phyloP scores from a whole-genome alignment of 2,888 invertebrate genomes.

The Carabus problematicus region DNA sequence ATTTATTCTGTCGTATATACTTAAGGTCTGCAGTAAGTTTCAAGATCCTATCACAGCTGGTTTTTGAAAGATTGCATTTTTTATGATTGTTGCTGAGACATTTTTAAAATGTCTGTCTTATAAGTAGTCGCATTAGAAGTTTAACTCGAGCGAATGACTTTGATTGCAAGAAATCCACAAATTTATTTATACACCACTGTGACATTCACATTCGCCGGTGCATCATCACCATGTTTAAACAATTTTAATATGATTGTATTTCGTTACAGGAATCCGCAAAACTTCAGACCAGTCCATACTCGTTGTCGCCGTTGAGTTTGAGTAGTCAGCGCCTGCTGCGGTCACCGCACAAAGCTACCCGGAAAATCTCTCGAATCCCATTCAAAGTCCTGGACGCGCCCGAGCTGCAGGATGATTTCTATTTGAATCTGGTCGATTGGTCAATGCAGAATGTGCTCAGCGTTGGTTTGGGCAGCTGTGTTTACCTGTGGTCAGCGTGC shows the following conservation, averaged over 20 bases:
- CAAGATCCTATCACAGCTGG: no score
- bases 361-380: conserved; percentile 98
- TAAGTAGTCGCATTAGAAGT: no score
- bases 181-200: no score
- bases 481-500: conserved; percentile 98
- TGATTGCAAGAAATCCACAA: no score
- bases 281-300: conserved; percentile 86
- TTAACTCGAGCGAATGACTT: no score
- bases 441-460: conserved; percentile 98
- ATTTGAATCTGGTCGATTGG: conserved; percentile 99
- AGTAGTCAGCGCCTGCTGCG: conserved; percentile 93
- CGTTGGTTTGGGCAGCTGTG: conserved; percentile 96
- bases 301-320: conserved; percentile 92
- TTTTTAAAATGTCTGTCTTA: no score
- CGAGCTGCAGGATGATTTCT: conserved; percentile 98
- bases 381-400: conserved; percentile 98
- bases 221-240: no score
- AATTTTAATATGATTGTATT: conserved; percentile 44
- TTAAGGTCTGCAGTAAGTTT: no score
- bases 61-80: no score
- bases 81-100: no score
- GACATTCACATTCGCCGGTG: no score
- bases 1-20: no score
- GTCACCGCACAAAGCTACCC: conserved; percentile 95
- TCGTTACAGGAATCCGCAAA: conserved; percentile 71